phyloP scores from a whole-genome alignment of 2,113 vertebrate genomes.

The Hyla sarda region DNA sequence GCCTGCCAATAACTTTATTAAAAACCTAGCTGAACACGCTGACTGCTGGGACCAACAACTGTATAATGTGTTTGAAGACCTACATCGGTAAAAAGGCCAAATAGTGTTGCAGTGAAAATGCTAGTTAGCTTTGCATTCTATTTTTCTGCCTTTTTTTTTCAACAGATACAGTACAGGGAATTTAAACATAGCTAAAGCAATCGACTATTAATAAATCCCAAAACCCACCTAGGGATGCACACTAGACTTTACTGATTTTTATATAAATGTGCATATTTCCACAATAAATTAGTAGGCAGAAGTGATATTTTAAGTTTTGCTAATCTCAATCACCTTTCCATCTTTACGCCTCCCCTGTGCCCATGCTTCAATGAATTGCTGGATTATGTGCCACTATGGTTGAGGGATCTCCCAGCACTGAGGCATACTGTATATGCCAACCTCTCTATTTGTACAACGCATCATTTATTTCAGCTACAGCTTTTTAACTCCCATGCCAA shows the following conservation, averaged over 20 bases:
- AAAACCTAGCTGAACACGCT: no score
- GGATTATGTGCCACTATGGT: slow-evolving; percentile 25
- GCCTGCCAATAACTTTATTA: no score
- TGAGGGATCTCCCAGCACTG: slow-evolving; percentile 45
- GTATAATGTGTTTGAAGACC: no score
- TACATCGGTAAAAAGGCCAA: no score
- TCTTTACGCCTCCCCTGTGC: not conserved
- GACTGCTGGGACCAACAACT: no score
- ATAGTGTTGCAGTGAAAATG: no score
- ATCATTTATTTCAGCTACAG: slow-evolving; percentile 55
- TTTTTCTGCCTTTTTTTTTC: not conserved
- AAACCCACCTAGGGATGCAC: not conserved
- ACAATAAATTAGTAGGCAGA: not conserved
- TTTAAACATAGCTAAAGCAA: not conserved
- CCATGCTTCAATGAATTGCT: slow-evolving; percentile 33
- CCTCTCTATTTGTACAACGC: slow-evolving; percentile 31
- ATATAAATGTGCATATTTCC: not conserved
- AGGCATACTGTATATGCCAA: slow-evolving; percentile 42
- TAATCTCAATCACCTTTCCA: slow-evolving; percentile 9
- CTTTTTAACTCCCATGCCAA: slow-evolving; percentile 54
- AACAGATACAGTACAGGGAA: not conserved
- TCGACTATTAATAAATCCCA: not conserved
- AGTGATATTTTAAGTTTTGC: not conserved
- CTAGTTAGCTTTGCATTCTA: no score
- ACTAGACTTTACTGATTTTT: not conserved